A percentile compares a stretch with the other conserved stretches of the same genome.
phyloP scores from a whole-genome alignment of 2,113 vertebrate genomes.

The Elachura formosa region DNA sequence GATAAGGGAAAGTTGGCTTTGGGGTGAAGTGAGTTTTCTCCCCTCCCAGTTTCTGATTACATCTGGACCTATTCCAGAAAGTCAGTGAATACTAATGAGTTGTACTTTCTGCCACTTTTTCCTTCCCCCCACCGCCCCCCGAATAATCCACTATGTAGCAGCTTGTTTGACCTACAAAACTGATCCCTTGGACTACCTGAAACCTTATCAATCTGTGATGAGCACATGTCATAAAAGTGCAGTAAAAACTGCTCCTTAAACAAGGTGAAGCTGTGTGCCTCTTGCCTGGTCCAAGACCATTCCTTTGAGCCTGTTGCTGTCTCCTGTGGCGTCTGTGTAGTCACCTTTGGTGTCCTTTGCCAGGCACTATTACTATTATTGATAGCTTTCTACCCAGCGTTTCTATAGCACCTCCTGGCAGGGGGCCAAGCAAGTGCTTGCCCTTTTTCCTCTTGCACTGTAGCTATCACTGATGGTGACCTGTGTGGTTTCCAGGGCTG shows the following conservation, averaged over 20 bases:
- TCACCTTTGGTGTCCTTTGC: neutral
- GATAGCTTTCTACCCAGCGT: neutral
- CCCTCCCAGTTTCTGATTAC: neutral
- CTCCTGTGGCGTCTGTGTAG: accelerated
- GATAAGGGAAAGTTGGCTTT: neutral
- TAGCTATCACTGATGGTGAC: neutral
- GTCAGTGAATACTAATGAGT: accelerated
- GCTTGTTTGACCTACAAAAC: neutral
- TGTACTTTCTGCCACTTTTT: neutral
- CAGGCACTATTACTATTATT: accelerated
- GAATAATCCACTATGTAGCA: neutral
- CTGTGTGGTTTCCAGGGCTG: accelerated
- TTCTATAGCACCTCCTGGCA: neutral
- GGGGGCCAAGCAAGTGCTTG: accelerated
- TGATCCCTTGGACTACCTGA: accelerated
- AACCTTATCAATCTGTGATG: neutral
- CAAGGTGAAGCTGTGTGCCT: accelerated
- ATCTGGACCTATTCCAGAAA: neutral
- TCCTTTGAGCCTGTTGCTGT: accelerated
- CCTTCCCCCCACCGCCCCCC: no score
- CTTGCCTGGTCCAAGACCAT: accelerated
- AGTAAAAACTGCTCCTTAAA: neutral
- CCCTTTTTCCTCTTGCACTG: accelerated
- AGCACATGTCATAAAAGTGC: accelerated
- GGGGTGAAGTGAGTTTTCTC: neutral